phyloP scores from a whole-genome alignment of 1,140 invertebrate genomes.

The Meloidogyne floridensis region DNA sequence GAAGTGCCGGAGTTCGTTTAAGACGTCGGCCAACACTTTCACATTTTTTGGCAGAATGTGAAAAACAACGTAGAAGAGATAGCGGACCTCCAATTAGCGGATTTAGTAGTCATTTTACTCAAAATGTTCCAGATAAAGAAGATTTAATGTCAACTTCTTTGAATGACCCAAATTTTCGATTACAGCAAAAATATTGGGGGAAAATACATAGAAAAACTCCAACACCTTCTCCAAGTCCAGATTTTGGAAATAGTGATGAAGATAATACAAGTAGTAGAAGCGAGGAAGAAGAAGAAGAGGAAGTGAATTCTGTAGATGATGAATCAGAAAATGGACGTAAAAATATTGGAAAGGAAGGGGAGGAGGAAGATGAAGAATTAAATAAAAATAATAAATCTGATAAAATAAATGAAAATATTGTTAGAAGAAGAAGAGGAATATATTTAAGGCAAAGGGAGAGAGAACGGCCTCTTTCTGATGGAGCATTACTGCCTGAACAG shows the following conservation, averaged over 20 bases:
- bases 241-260: constrained; percentile 7
- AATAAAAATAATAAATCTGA: neutral
- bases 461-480: neutral
- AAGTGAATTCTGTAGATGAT: neutral
- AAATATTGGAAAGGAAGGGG: neutral
- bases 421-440: neutral
- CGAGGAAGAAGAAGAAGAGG: neutral
- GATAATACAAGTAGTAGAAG: neutral
- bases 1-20: neutral
- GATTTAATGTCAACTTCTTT: constrained; percentile 25
- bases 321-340: neutral
- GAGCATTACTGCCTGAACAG: neutral
- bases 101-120: constrained; percentile 4
- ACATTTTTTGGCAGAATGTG: constrained; percentile 40
- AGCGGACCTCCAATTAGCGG: neutral
- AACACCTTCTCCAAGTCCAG: constrained; percentile 6
- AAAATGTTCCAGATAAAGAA: constrained; percentile 30
- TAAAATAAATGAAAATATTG: neutral
- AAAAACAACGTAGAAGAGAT: constrained; percentile 28
- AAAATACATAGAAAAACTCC: constrained; percentile 28
- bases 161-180: constrained; percentile 35
- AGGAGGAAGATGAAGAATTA: neutral
- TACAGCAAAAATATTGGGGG: constrained; percentile 58
- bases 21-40: constrained; percentile 39
- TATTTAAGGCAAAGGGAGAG: constrained; percentile 3